Evolutionary conservation across 2,113 vertebrate species (phyloP), one percentile per base, ranked within the genome.

Genomic region (Siniperca knerii): DNA sequence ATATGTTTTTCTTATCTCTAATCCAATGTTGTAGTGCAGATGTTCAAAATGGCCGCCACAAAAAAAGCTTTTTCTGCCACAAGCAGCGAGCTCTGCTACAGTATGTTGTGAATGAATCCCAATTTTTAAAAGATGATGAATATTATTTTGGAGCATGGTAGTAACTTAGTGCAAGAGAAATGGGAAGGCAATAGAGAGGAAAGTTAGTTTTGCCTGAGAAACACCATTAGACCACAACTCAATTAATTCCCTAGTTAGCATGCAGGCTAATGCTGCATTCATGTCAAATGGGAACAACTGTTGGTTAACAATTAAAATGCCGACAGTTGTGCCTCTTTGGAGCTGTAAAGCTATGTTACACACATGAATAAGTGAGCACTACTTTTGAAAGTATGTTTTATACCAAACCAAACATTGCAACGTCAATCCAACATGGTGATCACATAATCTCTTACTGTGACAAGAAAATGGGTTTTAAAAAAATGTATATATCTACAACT

Each of bases 121-220:
- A 67, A 80, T 82, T 87, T 78, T 83, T 82, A 66, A 62, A 85
- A 64, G 37, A 90, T 74, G 75, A 91, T 35, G 6, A 16, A 72
- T 82, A 70, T 81, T 77, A 81, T 89, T 94, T 89, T 90, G 82
- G 78, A 92, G 92, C 92, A 95, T 94, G 90, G 68, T 85, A 62
- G 84, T 85, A 81, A 74, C 71, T 87, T 90, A 90, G 82, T 82
- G 88, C 76, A 89, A 90, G 52, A 85, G 61, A 90, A 77, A 91
- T 77, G 61, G 69, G 75, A 85, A 60, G 77, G 80, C 77, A 68
- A 65, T 5, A 10, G 57, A 82, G 44, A 70, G 64, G 58, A 29
- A 44, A 2, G 57, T 66, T 85, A 74, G 73, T 67, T 85, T 81
- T 84, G 85, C 85, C 88, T 58, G 75, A 83, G 78, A 87, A 90